Evolutionary conservation across 2,888 invertebrate species (phyloP).

Genomic region (Lymantria dispar): DNA sequence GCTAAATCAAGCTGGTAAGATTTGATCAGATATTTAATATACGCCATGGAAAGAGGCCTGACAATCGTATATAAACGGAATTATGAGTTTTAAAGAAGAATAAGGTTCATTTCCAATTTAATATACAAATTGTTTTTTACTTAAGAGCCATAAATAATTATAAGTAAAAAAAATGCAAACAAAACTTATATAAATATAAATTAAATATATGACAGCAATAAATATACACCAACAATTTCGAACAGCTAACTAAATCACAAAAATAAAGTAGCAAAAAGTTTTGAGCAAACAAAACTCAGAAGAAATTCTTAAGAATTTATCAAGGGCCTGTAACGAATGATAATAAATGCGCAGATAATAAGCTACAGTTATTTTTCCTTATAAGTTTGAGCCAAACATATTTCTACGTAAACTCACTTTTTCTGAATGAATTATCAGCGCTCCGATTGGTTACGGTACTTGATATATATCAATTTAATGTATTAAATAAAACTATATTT

Average conservation of each 20-base stretch:
- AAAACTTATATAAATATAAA: neutral
- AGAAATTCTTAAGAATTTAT: conserved; percentile 5
- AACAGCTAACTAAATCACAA: conserved; percentile 4
- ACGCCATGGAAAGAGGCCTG: no score
- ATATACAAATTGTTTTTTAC: no score
- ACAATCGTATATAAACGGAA: no score
- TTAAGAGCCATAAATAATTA: neutral
- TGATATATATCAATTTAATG: no score
- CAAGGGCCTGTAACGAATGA: conserved; percentile 9
- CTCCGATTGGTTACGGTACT: no score
- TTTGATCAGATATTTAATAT: no score
- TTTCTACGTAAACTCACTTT: conserved; percentile 1
- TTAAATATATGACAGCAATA: neutral
- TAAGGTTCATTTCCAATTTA: no score
- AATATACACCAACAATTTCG: neutral
- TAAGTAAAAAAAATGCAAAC: neutral
- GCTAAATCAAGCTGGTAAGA: no score
- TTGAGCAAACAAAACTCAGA: conserved; percentile 4
- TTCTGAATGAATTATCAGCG: neutral
- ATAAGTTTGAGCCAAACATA: conserved; percentile 5
- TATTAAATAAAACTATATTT: no score
- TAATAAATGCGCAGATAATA: conserved; percentile 10
- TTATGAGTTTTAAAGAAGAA: no score
- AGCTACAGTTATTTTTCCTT: conserved; percentile 1
- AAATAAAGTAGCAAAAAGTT: conserved; percentile 8